Percentiles rank a stretch among this genome's conserved stretches.
Conservation (phyloP, 2,797 vertebrate genomes). For the Perodicticus potto region DNA sequence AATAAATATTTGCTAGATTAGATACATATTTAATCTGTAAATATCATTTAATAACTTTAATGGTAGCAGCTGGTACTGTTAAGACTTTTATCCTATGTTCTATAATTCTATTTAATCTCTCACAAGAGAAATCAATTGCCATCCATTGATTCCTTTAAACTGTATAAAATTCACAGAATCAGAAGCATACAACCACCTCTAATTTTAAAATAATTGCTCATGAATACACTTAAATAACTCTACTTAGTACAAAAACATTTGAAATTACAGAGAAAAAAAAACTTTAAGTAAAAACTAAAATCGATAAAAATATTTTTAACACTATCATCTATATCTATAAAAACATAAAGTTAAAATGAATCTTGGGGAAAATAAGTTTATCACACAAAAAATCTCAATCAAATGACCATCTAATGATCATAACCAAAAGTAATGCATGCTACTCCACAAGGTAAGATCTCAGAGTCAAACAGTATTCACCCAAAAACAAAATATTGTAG, state of each 20-base stretch:
- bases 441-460: not conserved
- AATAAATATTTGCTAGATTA: constrained; percentile 6
- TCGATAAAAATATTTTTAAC: constrained; percentile 25
- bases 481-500: constrained; percentile 2
- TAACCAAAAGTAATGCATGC: constrained; percentile 35
- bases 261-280: constrained; percentile 26
- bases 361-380: not conserved
- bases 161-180: not conserved
- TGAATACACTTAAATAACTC: constrained; percentile 33
- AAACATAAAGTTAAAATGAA: not conserved
- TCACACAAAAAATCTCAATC: not conserved
- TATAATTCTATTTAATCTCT: not conserved
- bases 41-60: not conserved
- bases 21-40: not conserved
- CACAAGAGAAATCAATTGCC: not conserved
- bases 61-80: not conserved
- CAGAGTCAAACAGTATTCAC: not conserved
- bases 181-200: not conserved
- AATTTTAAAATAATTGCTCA: constrained; percentile 12
- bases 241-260: not conserved
- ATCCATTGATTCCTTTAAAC: not conserved
- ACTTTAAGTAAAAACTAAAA: constrained; percentile 38
- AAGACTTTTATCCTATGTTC: not conserved
- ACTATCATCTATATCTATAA: constrained; percentile 5
- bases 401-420: not conserved